Percentiles rank a stretch among this genome's conserved stretches.
These are phyloP conservation scores for Linnaemya vulpina DNA, from an alignment of 2,888 invertebrate genomes.

Conservation along the genomic window DNA sequence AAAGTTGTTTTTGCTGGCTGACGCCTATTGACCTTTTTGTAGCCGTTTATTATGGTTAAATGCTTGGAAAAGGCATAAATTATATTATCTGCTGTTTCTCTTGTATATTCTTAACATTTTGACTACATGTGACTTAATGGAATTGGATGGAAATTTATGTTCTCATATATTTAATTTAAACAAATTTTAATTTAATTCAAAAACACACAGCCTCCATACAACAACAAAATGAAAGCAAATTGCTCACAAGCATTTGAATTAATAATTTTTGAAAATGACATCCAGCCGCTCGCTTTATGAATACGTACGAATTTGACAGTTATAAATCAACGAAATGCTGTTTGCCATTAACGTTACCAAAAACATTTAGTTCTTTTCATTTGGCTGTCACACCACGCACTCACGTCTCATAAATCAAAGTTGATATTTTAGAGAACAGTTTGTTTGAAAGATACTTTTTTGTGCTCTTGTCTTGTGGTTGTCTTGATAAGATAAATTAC, in stretches of 20 bases:
- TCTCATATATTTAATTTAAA: conserved; percentile 26
- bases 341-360: conserved; percentile 54
- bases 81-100: conserved; percentile 31
- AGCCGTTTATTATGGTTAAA: conserved; percentile 49
- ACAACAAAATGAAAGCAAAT: not conserved
- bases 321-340: conserved; percentile 61
- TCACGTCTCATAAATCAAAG: conserved; percentile 58
- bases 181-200: conserved; percentile 37
- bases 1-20: not conserved
- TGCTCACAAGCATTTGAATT: not conserved
- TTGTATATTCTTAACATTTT: conserved; percentile 21
- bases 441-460: not conserved
- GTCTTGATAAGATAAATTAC: conserved; percentile 58
- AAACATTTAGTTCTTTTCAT: conserved; percentile 45
- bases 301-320: conserved; percentile 49
- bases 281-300: not conserved
- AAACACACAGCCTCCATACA: not conserved
- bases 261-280: conserved; percentile 14
- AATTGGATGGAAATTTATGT: conserved; percentile 55
- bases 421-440: conserved; percentile 19
- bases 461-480: not conserved
- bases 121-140: conserved; percentile 36
- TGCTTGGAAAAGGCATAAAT: conserved; percentile 50
- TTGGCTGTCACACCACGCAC: conserved; percentile 53
- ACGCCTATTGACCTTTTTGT: conserved; percentile 61